Conservation (phyloP, 2,113 vertebrate genomes). For the Phyllopteryx taeniolatus region DNA sequence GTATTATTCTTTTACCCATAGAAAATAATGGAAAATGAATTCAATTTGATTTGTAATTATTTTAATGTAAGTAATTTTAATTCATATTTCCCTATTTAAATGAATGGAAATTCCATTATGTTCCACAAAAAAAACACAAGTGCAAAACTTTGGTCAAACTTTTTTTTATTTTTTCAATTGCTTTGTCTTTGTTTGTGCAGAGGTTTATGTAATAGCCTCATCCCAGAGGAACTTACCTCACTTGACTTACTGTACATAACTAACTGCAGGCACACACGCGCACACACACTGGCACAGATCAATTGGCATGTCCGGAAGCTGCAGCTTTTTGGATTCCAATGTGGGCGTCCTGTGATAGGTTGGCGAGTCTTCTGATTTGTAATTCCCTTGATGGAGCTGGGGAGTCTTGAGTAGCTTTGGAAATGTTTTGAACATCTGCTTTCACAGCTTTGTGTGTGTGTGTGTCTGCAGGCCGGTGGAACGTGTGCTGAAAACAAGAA, state of each 20-base stretch:
- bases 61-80: background rate
- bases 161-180: background rate
- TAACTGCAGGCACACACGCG: background rate
- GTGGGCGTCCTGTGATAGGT: constrained; percentile 13
- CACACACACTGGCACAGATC: constrained; percentile 4
- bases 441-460: constrained; percentile 7
- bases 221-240: constrained; percentile 1
- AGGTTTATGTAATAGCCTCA: background rate
- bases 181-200: background rate
- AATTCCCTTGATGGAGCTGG: constrained; percentile 12
- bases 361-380: constrained; percentile 18
- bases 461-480: background rate
- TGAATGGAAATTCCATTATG: too few species aligned
- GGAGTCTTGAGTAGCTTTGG: background rate
- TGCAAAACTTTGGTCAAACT: background rate
- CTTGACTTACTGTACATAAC: constrained; percentile 5
- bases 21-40: background rate
- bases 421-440: constrained; percentile 18
- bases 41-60: background rate
- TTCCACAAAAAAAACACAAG: background rate
- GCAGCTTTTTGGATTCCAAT: constrained; percentile 14
- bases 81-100: too few species aligned
- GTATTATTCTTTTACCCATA: background rate
- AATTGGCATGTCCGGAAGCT: constrained; percentile 2
- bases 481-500: constrained; percentile 10